Evolutionary conservation across 2,797 vertebrate species (phyloP).

Genomic region (Sebastes elongatus): DNA sequence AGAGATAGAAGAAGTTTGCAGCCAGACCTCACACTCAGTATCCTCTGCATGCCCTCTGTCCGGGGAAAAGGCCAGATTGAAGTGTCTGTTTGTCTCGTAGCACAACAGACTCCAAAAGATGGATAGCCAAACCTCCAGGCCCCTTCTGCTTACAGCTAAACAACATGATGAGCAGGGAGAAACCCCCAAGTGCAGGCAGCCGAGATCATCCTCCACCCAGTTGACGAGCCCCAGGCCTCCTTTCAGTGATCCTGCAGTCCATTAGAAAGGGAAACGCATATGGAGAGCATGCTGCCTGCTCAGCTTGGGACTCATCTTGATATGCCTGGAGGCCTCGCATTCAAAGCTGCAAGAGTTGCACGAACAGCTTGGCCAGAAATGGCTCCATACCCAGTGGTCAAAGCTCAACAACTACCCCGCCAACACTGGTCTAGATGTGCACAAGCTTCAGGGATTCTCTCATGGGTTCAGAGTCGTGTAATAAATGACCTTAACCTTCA

Average conservation of each 20-base stretch:
- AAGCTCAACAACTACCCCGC: slow-evolving; percentile 18
- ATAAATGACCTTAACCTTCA: neutral
- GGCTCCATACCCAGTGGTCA: slow-evolving; percentile 27
- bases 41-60: slow-evolving; percentile 37
- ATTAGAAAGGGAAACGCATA: slow-evolving; percentile 56
- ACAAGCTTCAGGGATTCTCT: neutral
- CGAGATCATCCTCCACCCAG: slow-evolving; percentile 46
- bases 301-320: slow-evolving; percentile 48
- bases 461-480: neutral
- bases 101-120: slow-evolving; percentile 51
- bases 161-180: slow-evolving; percentile 43
- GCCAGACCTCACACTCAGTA: slow-evolving; percentile 24
- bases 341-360: slow-evolving; percentile 25
- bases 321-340: slow-evolving; percentile 39
- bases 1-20: slow-evolving; percentile 30
- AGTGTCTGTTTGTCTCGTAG: slow-evolving; percentile 28
- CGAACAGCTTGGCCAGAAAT: slow-evolving; percentile 27
- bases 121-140: slow-evolving; percentile 20
- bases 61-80: slow-evolving; percentile 46
- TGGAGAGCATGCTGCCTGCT: slow-evolving; percentile 40
- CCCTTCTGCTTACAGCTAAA: slow-evolving; percentile 42
- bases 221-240: slow-evolving; percentile 54
- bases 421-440: neutral
- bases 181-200: slow-evolving; percentile 39
- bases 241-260: slow-evolving; percentile 47